Base-by-base conservation (phyloP, 2,888 invertebrate genomes). In the Nomada hirtipes region DNA sequence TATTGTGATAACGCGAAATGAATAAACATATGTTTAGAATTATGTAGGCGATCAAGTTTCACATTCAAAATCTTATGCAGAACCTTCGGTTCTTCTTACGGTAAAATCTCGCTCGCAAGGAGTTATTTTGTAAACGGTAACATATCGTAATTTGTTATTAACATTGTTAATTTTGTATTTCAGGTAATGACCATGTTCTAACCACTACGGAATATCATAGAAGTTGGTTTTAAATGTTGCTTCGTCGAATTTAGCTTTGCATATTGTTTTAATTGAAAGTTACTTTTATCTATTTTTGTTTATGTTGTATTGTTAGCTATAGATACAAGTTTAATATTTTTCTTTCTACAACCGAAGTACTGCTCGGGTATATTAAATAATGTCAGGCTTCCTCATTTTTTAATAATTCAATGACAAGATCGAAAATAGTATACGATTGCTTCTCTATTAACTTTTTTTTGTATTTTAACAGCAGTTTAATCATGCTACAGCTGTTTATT, bases 401-500 rank as follows among this genome's bases (percentile, higher is more conserved):
- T 15, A 26, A 50, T 59, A 59, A 69, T 47, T 57, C 47, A 18
- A 23, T 15, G 26, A 23, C 4, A 10, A 2, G 23, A 42, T 13
- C 13, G 23, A 26, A 29, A 63, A 76, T 36, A 55, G 20, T 26
- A 2, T 20, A 0, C 3, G 26, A 52, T 20, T 50, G 7, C 13
- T 10, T 29, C 52, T 29, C n/a, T 44, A 52, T 3, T 55, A 20
- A 55, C 13, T 26, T 7, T 15, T 15, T 57, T 23, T 26, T 47
- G 13, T 13, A 36, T 60, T 75, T 42, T 44, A 70, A 68, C 50
- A 26, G 23, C 29, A 18, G 26, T 60, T 59, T 23, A 57, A 44
- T 78, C 44, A 11, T 36, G 26, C 55, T 68, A n/a, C 29, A 52
- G 55, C 23, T 57, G 67, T 52, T 79, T 80, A 67, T 67, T 72